Percentiles rank a stretch among this genome's conserved stretches.
These are phyloP conservation scores for Panthera leo DNA, from an alignment of 2,113 vertebrate genomes.

Conservation along the genomic window DNA sequence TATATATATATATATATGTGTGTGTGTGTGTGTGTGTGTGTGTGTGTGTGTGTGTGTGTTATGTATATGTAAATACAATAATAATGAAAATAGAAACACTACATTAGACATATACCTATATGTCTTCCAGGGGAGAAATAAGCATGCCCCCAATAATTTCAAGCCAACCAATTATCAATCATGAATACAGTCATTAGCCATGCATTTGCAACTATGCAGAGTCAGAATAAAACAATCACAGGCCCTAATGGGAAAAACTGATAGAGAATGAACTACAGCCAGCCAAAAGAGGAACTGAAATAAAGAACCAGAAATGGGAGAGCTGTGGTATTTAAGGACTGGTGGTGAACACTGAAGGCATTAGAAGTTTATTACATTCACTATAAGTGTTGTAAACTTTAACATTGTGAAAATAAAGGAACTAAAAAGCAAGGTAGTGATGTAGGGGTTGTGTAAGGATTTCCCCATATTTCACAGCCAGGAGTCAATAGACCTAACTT, in stretches of 20 bases:
- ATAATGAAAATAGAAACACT: slow-evolving; percentile 8
- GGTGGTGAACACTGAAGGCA: neutral
- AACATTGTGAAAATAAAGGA: neutral
- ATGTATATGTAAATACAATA: neutral
- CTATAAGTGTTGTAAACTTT: neutral
- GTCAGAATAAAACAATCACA: neutral
- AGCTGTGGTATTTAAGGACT: neutral
- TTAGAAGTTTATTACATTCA: neutral
- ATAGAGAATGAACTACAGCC: neutral
- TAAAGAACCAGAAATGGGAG: neutral
- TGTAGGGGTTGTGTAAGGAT: neutral
- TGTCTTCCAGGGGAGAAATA: neutral
- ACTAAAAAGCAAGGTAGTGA: neutral
- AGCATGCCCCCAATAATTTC: neutral
- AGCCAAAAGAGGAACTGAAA: neutral
- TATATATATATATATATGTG: neutral
- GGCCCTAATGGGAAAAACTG: neutral
- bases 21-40: too few species aligned
- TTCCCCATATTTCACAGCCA: neutral
- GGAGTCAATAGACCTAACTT: neutral
- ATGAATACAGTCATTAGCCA: neutral
- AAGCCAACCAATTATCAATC: neutral
- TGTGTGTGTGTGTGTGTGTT: neutral
- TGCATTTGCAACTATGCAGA: neutral
- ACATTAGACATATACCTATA: neutral